Evolutionary conservation across 2,113 vertebrate genomes (phyloP).

Genomic region (Galbula dea): DNA sequence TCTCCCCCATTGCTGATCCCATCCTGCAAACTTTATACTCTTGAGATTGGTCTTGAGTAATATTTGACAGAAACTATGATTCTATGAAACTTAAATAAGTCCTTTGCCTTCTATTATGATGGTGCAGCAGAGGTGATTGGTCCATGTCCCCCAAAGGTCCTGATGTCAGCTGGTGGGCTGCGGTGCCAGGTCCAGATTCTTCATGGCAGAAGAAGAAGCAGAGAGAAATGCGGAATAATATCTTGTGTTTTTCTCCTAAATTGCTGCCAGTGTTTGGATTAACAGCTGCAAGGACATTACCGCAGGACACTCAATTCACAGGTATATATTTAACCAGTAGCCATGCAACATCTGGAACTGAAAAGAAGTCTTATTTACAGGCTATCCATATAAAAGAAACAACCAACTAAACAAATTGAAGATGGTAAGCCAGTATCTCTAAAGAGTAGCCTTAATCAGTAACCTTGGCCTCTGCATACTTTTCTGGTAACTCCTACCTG

Average conservation of each 20-base stretch:
- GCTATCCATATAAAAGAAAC: not conserved
- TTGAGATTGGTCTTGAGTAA: not conserved
- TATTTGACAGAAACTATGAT: not conserved
- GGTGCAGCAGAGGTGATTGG: not conserved
- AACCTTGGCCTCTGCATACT: not conserved
- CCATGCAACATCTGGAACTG: not conserved
- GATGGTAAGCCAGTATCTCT: not conserved
- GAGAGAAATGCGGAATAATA: not conserved
- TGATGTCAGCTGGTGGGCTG: not conserved
- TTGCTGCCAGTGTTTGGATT: not conserved
- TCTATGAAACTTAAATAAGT: not conserved
- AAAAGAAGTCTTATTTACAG: not conserved
- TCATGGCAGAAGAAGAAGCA: not conserved
- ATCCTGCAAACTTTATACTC: not conserved
- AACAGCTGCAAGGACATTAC: not conserved
- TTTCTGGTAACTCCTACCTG: not conserved
- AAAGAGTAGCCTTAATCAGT: not conserved
- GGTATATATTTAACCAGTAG: not conserved
- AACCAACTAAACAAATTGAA: not conserved
- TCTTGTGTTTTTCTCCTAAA: not conserved
- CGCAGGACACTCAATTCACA: not conserved
- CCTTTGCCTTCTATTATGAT: not conserved
- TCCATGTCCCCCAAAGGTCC: not conserved
- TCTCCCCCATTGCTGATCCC: not conserved
- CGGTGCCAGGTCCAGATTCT: not conserved